A percentile compares a stretch with the other conserved stretches of the same genome.
These are phyloP conservation scores for Pammene fasciana DNA, from an alignment of 2,888 invertebrate genomes.

Conservation along the genomic window DNA sequence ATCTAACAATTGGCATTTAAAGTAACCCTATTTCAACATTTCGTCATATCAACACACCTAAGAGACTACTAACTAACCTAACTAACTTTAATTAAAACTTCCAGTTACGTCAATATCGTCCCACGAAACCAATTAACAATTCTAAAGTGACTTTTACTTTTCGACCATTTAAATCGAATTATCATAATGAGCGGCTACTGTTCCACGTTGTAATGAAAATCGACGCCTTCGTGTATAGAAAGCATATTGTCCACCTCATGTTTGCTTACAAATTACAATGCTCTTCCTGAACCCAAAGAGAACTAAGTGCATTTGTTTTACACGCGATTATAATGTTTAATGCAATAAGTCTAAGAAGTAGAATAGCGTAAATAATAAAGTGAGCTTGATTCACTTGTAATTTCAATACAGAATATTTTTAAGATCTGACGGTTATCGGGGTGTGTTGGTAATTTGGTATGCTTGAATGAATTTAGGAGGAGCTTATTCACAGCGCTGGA, in stretches of 20 bases:
- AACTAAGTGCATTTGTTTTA: not conserved
- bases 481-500: not conserved
- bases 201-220: constrained; percentile 38
- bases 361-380: not conserved
- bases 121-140: constrained; percentile 42
- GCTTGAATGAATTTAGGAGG: not conserved
- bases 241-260: constrained; percentile 12
- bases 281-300: not conserved
- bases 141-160: constrained; percentile 46
- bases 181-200: constrained; percentile 41
- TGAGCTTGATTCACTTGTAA: not conserved
- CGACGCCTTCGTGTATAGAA: constrained; percentile 9
- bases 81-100: constrained; percentile 2
- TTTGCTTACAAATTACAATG: constrained; percentile 21
- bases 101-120: constrained; percentile 20
- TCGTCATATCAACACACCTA: not conserved
- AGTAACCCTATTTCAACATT: not conserved
- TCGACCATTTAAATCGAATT: constrained; percentile 40
- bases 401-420: not conserved
- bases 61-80: too few species aligned
- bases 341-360: not conserved
- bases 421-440: not conserved
- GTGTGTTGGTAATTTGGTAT: too few species aligned
- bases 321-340: not conserved
- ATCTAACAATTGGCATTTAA: not conserved